phyloP scores from a whole-genome alignment of 2,797 vertebrate species.

The Rousettus madagascariensis region DNA sequence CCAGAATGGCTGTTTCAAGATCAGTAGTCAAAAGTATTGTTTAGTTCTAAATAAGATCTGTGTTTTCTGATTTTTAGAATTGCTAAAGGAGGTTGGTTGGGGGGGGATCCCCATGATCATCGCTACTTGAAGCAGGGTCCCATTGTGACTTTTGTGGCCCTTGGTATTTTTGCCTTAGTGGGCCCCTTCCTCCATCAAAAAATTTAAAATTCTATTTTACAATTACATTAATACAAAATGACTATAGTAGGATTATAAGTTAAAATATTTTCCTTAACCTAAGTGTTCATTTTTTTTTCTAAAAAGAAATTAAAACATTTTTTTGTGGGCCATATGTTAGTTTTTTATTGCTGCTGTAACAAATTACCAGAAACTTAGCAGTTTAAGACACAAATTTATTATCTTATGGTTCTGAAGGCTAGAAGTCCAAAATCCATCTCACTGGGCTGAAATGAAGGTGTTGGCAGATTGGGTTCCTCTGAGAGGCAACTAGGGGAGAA shows the following conservation, averaged over 20 bases:
- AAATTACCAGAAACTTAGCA: not conserved
- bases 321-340: not conserved
- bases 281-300: not conserved
- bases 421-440: not conserved
- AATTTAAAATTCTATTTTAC: not conserved
- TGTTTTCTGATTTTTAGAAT: not conserved
- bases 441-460: not conserved
- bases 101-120: not conserved
- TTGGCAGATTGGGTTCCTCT: not conserved
- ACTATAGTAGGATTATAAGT: not conserved
- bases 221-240: not conserved
- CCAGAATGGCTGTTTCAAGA: not conserved
- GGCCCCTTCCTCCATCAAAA: not conserved
- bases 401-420: not conserved
- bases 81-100: not conserved
- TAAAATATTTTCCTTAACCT: conserved; percentile 12
- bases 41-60: not conserved
- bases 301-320: conserved; percentile 19
- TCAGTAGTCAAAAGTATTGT: not conserved
- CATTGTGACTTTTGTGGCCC: not conserved
- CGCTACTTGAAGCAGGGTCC: not conserved
- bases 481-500: not conserved
- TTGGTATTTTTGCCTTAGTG: not conserved
- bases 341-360: not conserved
- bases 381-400: not conserved